Percentiles rank a stretch among this genome's conserved stretches.
phyloP scores from a whole-genome alignment of 2,797 vertebrate species.

The Anolis apletophallus region DNA sequence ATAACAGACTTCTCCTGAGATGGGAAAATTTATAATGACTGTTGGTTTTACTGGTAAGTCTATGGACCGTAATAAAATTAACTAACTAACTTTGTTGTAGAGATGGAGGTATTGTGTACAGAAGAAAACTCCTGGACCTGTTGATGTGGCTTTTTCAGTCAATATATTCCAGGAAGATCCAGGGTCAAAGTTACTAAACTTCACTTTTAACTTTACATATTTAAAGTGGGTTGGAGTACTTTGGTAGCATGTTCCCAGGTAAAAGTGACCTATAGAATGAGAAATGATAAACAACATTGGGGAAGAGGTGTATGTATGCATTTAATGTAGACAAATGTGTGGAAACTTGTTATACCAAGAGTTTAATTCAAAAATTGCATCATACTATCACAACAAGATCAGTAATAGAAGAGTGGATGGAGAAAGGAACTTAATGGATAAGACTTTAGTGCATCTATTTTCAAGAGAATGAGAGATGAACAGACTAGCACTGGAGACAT shows the following conservation, averaged over 20 bases:
- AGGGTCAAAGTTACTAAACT: not conserved
- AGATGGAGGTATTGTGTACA: no score
- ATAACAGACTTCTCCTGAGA: no score
- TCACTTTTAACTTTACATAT: not conserved
- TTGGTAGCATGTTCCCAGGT: not conserved
- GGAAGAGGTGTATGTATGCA: not conserved
- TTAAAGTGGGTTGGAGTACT: not conserved
- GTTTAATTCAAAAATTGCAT: not conserved
- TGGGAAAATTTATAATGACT: no score
- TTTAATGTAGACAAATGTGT: not conserved
- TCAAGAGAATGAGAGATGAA: not conserved
- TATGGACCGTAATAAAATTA: no score
- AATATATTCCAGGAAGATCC: no score
- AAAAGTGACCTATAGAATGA: not conserved
- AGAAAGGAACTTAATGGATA: not conserved
- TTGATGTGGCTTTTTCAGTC: no score
- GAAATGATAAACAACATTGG: not conserved
- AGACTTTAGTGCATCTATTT: not conserved
- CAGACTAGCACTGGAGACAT: not conserved
- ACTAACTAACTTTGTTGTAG: no score
- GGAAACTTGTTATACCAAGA: not conserved
- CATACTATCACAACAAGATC: not conserved
- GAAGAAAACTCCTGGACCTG: no score
- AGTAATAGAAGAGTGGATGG: not conserved
- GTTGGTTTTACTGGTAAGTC: no score